A percentile compares a stretch with the other conserved stretches of the same genome.
These are phyloP conservation scores for Chelon labrosus DNA, from an alignment of 2,797 vertebrate species.

Conservation along the genomic window DNA sequence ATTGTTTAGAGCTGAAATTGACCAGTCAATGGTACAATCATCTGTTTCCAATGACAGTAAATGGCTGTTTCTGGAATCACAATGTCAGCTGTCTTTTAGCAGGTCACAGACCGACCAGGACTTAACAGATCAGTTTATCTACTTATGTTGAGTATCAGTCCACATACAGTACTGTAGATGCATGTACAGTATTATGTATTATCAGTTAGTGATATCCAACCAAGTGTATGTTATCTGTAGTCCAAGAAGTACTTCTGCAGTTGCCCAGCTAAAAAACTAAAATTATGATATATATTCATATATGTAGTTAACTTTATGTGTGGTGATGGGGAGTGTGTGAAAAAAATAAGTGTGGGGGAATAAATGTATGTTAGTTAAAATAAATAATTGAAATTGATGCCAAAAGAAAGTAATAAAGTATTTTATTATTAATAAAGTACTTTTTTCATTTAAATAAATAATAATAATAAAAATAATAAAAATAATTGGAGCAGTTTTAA, in stretches of 20 bases:
- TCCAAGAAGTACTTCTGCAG: too few relatives aligned
- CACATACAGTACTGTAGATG: not conserved
- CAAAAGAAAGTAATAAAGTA: too few relatives aligned
- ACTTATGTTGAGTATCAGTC: slow-evolving; percentile 23
- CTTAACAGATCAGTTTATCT: slow-evolving; percentile 52
- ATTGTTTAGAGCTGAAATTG: slow-evolving; percentile 76
- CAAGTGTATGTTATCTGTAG: not conserved
- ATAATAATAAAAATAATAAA: too few relatives aligned
- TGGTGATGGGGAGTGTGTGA: too few relatives aligned
- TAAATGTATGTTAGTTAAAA: too few relatives aligned
- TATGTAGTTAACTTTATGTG: too few relatives aligned
- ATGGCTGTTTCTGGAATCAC: slow-evolving; percentile 63
- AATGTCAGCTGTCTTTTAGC: slow-evolving; percentile 57
- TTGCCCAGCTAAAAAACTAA: not conserved
- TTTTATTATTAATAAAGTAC: too few relatives aligned
- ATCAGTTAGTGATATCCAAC: not conserved
- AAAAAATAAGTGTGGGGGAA: too few relatives aligned
- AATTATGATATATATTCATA: too few relatives aligned
- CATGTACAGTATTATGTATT: slow-evolving; percentile 15
- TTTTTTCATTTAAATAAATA: too few relatives aligned
- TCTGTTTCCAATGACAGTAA: slow-evolving; percentile 73
- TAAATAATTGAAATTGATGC: too few relatives aligned
- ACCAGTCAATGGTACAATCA: slow-evolving; percentile 71
- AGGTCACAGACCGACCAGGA: slow-evolving; percentile 42
- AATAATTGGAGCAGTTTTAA: too few relatives aligned